A percentile compares a stretch with the other conserved stretches of the same genome.
Evolutionary conservation across 2,888 invertebrate species (phyloP).

Genomic region (Mystacides longicornis): DNA sequence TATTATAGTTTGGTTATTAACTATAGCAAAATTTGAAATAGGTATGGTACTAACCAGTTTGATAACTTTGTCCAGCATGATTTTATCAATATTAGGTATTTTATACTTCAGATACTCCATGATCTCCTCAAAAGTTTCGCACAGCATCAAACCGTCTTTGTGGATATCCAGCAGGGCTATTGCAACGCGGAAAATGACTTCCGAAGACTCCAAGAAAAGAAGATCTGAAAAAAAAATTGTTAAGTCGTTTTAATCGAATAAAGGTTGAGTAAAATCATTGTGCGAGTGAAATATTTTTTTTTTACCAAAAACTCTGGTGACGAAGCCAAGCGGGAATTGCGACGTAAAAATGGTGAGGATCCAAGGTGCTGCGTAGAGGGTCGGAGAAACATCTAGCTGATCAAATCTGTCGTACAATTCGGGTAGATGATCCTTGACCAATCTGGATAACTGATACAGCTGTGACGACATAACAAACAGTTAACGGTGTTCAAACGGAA

Average conservation of each 20-base stretch:
- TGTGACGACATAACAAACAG: too few relatives aligned
- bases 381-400: constrained; percentile 84
- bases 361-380: constrained; percentile 96
- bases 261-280: not conserved
- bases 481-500: too few relatives aligned
- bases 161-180: constrained; percentile 78
- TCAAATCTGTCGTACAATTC: constrained; percentile 84
- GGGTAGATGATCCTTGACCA: constrained; percentile 80
- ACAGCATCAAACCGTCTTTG: constrained; percentile 72
- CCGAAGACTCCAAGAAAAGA: constrained; percentile 82
- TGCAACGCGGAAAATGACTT: constrained; percentile 85
- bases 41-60: constrained; percentile 55
- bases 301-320: constrained; percentile 86
- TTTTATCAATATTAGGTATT: constrained; percentile 62
- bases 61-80: constrained; percentile 71
- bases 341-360: constrained; percentile 92
- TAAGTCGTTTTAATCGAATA: not conserved
- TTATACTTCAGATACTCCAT: constrained; percentile 86
- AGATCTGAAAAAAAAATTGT: constrained; percentile 56
- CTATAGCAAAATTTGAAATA: not conserved
- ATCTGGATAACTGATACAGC: constrained; percentile 87
- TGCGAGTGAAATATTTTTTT: not conserved
- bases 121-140: constrained; percentile 87
- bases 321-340: constrained; percentile 93
- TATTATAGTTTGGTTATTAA: too few relatives aligned